Evolutionary conservation across 2,888 invertebrate genomes (phyloP), one percentile per base, ranked within the genome.

Genomic region (Hemaris fuciformis): DNA sequence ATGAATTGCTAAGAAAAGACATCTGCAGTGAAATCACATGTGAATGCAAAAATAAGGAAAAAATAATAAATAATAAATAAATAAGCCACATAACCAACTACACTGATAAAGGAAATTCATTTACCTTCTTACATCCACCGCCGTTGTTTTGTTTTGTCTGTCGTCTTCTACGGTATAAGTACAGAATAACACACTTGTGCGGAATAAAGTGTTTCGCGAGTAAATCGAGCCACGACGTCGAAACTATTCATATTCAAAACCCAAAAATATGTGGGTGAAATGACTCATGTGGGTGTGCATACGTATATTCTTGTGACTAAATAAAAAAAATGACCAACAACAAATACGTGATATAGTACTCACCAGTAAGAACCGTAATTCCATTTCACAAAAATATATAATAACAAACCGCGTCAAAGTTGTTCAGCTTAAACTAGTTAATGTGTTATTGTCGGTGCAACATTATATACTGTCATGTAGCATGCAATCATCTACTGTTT

Each of bases 21-120:
- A 84, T 85, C 85, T 88, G 91, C 89, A 89, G 92, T 91, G 92
- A 92, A 91, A 91, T 92, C 92, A 92, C 92, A 92, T 92, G 92
- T 92, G 91, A 92, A 91, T 91, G 91, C 90, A 89, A 83, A 81
- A 85, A n/a, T 83, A 82, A 77, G 72, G 63, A 77, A 71, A 69
- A 85, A 81, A 85, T 81, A 86, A 87, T 83, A 87, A 87, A 90
- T 87, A 89, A 88, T 88, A 89, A 75, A 91, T 91, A 91, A 87
- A 89, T 88, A 91, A 91, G 91, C 91, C 87, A 91, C 85, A 90
- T 88, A 86, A 91, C 91, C 87, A 88, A 83, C 88, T 88, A 89
- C 84, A 73, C 82, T 75, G 76, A 82, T 79, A 79, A 77, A 80
- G 74, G 74, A 83, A 76, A 75, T 65, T 75, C 70, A 81, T 88